phyloP scores from a whole-genome alignment of 2,797 vertebrate species.

The Neopelma chrysocephalum region DNA sequence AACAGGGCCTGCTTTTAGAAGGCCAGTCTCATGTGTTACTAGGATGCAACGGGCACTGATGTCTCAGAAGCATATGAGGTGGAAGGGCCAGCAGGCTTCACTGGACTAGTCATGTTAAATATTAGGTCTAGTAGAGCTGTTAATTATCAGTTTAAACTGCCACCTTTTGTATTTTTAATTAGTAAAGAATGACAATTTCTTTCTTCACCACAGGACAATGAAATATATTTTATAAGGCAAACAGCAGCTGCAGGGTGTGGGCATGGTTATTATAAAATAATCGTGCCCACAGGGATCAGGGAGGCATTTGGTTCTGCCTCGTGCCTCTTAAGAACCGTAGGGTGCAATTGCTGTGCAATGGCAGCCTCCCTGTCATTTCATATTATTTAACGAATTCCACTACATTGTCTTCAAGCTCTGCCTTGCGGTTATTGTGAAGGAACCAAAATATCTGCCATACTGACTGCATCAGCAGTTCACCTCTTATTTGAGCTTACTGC shows the following conservation, averaged over 20 bases:
- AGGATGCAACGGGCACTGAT: neutral
- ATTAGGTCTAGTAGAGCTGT: neutral
- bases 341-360: constrained; percentile 2
- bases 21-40: neutral
- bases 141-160: neutral
- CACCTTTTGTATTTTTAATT: constrained; percentile 25
- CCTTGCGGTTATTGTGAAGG: constrained; percentile 42
- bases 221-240: constrained; percentile 38
- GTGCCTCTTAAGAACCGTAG: constrained; percentile 27
- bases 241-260: constrained; percentile 17
- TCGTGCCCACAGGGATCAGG: neutral
- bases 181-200: neutral
- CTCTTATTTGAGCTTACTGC: neutral
- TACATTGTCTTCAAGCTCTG: constrained; percentile 44
- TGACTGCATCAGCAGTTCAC: neutral
- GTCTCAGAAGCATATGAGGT: neutral
- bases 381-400: constrained; percentile 59
- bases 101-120: neutral
- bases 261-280: constrained; percentile 39
- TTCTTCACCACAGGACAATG: neutral
- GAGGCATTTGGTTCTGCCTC: constrained; percentile 53
- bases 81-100: neutral
- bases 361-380: constrained; percentile 54
- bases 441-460: neutral
- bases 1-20: neutral